A percentile compares a stretch with the other conserved stretches of the same genome.
Conservation (phyloP, 2,113 vertebrate species). For the Chascanopsetta lugubris region DNA sequence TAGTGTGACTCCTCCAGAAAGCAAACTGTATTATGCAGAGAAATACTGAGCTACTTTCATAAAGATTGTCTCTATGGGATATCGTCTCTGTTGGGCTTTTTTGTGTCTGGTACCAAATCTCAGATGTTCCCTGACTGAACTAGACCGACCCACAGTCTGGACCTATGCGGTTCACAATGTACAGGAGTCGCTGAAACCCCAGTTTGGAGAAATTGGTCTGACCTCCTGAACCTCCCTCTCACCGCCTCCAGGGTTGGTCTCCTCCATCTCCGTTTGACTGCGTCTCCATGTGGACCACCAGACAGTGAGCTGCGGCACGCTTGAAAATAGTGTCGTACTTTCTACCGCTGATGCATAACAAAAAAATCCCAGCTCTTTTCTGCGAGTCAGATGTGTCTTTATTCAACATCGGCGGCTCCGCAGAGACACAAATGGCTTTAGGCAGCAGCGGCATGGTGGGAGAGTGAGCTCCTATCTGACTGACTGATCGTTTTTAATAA, state of each 20-base stretch:
- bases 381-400: slow-evolving; percentile 51
- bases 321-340: slow-evolving; percentile 39
- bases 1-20: background rate
- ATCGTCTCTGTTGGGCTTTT: background rate
- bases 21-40: background rate
- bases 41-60: background rate
- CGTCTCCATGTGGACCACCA: slow-evolving; percentile 32
- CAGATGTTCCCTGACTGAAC: background rate
- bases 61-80: background rate
- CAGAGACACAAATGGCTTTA: slow-evolving; percentile 54
- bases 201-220: background rate
- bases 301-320: slow-evolving; percentile 18
- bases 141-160: background rate
- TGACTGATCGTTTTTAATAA: slow-evolving; percentile 76
- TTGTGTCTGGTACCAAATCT: background rate
- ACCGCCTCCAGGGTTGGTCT: slow-evolving; percentile 1
- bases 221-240: slow-evolving; percentile 1
- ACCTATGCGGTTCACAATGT: background rate
- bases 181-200: background rate
- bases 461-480: slow-evolving; percentile 56
- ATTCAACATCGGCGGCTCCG: slow-evolving; percentile 54
- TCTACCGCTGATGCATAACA: slow-evolving; percentile 33
- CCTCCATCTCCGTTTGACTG: slow-evolving; percentile 23
- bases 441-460: slow-evolving; percentile 39
- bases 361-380: slow-evolving; percentile 46